phyloP scores from a whole-genome alignment of 2,113 vertebrate species.

The Ellobius talpinus region DNA sequence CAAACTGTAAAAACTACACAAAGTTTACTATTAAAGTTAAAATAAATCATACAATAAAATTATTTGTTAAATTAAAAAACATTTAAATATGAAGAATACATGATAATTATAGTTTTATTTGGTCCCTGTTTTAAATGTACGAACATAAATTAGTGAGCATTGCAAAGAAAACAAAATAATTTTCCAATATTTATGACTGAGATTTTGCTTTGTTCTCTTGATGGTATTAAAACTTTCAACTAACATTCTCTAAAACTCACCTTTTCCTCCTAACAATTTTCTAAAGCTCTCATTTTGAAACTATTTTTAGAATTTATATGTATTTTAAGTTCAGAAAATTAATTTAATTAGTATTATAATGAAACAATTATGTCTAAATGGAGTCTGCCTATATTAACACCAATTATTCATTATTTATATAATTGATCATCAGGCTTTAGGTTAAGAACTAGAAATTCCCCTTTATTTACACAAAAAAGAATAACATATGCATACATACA shows the following conservation, averaged over 20 bases:
- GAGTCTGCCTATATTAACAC: neutral
- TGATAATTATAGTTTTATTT: neutral
- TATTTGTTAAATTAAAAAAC: neutral
- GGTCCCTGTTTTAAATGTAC: neutral
- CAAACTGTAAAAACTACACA: neutral
- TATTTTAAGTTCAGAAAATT: conserved; percentile 12
- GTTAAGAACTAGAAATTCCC: neutral
- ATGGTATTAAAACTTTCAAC: conserved; percentile 11
- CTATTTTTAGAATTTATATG: conserved; percentile 4
- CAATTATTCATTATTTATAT: neutral
- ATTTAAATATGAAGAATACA: conserved; percentile 19
- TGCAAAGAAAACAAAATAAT: neutral
- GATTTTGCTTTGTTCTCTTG: neutral
- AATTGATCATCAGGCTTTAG: neutral
- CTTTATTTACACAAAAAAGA: neutral
- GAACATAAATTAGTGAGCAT: neutral
- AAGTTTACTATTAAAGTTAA: conserved; percentile 30
- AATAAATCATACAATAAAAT: neutral
- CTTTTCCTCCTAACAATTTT: conserved; percentile 31
- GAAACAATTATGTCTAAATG: conserved; percentile 8
- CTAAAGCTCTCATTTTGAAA: conserved; percentile 1
- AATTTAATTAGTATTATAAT: conserved; percentile 29
- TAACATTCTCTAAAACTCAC: neutral
- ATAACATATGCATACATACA: neutral
- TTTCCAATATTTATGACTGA: neutral